Base-by-base conservation (phyloP, 2,888 invertebrate genomes). In the Pristionchus mayeri region DNA sequence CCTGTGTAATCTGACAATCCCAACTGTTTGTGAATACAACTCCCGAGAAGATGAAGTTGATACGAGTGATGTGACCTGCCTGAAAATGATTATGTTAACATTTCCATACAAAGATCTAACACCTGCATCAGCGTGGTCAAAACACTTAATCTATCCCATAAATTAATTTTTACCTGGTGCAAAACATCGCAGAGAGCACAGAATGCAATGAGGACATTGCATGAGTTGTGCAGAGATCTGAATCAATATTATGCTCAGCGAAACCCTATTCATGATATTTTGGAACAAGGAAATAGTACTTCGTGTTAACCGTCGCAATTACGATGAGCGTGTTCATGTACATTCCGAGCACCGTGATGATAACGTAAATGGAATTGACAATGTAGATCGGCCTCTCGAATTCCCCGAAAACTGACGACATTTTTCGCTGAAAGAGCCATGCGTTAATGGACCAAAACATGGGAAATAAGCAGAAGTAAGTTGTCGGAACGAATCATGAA, bases 21-120 rank as follows among this genome's bases (percentile, higher is more conserved):
- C 80, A 80, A 37, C 80, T 80, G 54, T 80, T 80, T 3, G 80
- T 80, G 37, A 57, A 80, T 4, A 80, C 80, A 24, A 80, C 57
- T 37, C 80, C 80, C 9, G 80, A 80, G 40, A 37, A 80, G 27
- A 80, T 80, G 57, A 37, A 80, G 24, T 80, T 57, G n/a, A 80
- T 34, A 6, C 80, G 80, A n/a, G 80, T 54, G 40, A 80, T 80
- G 57, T 80, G 80, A 3, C 80, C 80, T 2, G 57, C 57, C 80
- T 80, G 57, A 44, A 34, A 16, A 24, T 2, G 44, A n/a, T 16
- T 21, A 7, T 3, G 21, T 63, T 34, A 30, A 1, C 0, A 24
- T 11, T 60, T 57, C 57, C 6, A 6, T 7, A 9, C 13, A n/a
- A n/a, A 30, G 27, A 27, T 27, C 3, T 27, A 3, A 24, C 27